Percentiles rank a stretch among this genome's conserved stretches.
phyloP scores from a whole-genome alignment of 1,140 invertebrate species.

The Euura saliciscinereae region DNA sequence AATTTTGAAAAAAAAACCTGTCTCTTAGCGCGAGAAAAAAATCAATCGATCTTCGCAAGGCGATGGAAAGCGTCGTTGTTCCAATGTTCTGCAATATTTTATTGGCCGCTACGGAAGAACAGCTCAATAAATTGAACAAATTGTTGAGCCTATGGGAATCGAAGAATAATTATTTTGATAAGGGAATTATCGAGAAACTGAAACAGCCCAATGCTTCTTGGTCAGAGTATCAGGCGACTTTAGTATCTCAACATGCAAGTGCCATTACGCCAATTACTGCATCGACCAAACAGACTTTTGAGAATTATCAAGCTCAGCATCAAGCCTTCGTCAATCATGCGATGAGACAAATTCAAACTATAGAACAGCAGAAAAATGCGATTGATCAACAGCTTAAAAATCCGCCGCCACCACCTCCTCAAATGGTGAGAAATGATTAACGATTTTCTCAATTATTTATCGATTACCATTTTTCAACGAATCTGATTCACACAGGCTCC shows the following conservation, averaged over 20 bases:
- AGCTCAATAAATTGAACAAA: constrained; percentile 89
- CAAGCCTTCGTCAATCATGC: constrained; percentile 93
- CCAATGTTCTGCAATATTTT: constrained; percentile 96
- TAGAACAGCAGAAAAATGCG: constrained; percentile 80
- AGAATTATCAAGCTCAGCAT: constrained; percentile 90
- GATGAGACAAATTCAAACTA: constrained; percentile 83
- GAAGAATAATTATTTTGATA: constrained; percentile 92
- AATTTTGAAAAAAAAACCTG: constrained; percentile 24
- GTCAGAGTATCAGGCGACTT: constrained; percentile 82
- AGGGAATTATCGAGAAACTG: constrained; percentile 83
- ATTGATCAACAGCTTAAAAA: constrained; percentile 71
- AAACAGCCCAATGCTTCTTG: constrained; percentile 79
- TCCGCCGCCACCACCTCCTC: constrained; percentile 44
- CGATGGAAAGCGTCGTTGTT: constrained; percentile 91
- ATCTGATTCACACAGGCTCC: neutral
- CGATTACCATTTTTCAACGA: neutral
- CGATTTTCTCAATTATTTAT: neutral
- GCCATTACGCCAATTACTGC: constrained; percentile 78
- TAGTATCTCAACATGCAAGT: constrained; percentile 78
- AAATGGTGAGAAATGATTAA: constrained; percentile 33
- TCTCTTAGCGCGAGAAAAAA: constrained; percentile 89
- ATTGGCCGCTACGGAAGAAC: constrained; percentile 82
- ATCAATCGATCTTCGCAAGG: constrained; percentile 88
- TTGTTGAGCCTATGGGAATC: constrained; percentile 93
- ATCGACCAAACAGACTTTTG: constrained; percentile 77